phyloP scores from a whole-genome alignment of 2,113 vertebrate genomes.

The Gnathochromis pfefferi region DNA sequence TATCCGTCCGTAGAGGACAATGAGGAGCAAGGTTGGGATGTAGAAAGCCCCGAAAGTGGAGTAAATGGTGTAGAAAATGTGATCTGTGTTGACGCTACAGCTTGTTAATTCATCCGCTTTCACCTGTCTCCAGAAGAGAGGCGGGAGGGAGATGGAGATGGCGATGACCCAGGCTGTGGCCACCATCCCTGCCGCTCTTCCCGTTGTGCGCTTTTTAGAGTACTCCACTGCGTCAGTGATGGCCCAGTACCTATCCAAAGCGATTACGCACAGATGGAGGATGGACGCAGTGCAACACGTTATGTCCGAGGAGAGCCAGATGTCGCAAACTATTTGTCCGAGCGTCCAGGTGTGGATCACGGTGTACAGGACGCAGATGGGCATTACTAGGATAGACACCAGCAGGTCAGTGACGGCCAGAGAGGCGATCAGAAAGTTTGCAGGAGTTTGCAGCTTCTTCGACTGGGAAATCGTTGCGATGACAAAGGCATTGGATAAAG shows the following conservation, averaged over 20 bases:
- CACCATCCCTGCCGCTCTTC: slow-evolving; percentile 88
- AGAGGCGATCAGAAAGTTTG: slow-evolving; percentile 97
- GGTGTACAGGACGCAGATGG: slow-evolving; percentile 90
- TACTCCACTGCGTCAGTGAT: slow-evolving; percentile 97
- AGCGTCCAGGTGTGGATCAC: slow-evolving; percentile 92
- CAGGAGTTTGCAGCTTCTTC: slow-evolving; percentile 92
- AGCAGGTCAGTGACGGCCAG: slow-evolving; percentile 93
- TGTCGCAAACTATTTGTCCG: slow-evolving; percentile 89
- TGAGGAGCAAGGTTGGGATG: slow-evolving; percentile 90
- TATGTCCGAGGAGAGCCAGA: slow-evolving; percentile 97
- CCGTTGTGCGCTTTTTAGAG: slow-evolving; percentile 87
- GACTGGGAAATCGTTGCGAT: slow-evolving; percentile 91
- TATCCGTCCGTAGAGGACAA: slow-evolving; percentile 92
- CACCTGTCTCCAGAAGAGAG: slow-evolving; percentile 93
- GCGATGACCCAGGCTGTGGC: slow-evolving; percentile 92
- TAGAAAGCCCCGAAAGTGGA: slow-evolving; percentile 97
- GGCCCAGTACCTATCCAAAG: slow-evolving; percentile 96
- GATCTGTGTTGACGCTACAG: slow-evolving; percentile 91
- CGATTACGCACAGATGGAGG: slow-evolving; percentile 95
- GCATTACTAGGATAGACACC: slow-evolving; percentile 96
- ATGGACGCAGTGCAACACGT: slow-evolving; percentile 99
- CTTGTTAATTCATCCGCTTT: slow-evolving; percentile 82
- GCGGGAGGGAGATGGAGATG: slow-evolving; percentile 93
- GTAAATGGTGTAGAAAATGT: slow-evolving; percentile 96
- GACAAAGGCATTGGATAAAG: slow-evolving; percentile 92